phyloP scores from a whole-genome alignment of 2,888 invertebrate genomes.

The Hypomecis punctinalis region DNA sequence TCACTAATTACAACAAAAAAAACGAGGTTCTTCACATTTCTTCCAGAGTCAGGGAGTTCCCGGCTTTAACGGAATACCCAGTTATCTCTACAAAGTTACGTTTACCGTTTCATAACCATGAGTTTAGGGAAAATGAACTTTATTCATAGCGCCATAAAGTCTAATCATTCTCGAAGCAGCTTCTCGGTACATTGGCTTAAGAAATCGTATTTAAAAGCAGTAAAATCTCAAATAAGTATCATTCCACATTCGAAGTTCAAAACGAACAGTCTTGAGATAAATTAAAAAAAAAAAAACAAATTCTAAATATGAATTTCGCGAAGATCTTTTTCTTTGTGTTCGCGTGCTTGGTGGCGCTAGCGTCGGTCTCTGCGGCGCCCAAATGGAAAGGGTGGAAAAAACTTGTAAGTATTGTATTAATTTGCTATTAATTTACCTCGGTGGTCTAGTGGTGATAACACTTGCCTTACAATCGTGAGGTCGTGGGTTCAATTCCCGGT shows the following conservation, averaged over 20 bases:
- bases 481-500: no score
- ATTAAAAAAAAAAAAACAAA: conserved; percentile 22
- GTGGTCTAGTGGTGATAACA: no score
- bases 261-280: conserved; percentile 6
- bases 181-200: not conserved
- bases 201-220: conserved; percentile 17
- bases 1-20: no score
- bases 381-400: conserved; percentile 66
- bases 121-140: not conserved
- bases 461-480: no score
- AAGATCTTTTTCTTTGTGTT: conserved; percentile 59
- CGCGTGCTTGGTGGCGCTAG: conserved; percentile 56
- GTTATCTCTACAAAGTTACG: conserved; percentile 11
- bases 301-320: conserved; percentile 57
- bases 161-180: not conserved
- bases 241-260: conserved; percentile 20
- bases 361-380: conserved; percentile 57
- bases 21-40: not conserved
- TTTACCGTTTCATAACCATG: not conserved
- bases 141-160: not conserved
- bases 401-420: conserved; percentile 56
- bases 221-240: conserved; percentile 18
- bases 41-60: conserved; percentile 16
- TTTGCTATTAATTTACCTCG: no score
- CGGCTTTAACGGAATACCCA: conserved; percentile 9